Evolutionary conservation across 2,797 vertebrate species (phyloP), one percentile per base, ranked within the genome.

Genomic region (Anisognathus igniventris): DNA sequence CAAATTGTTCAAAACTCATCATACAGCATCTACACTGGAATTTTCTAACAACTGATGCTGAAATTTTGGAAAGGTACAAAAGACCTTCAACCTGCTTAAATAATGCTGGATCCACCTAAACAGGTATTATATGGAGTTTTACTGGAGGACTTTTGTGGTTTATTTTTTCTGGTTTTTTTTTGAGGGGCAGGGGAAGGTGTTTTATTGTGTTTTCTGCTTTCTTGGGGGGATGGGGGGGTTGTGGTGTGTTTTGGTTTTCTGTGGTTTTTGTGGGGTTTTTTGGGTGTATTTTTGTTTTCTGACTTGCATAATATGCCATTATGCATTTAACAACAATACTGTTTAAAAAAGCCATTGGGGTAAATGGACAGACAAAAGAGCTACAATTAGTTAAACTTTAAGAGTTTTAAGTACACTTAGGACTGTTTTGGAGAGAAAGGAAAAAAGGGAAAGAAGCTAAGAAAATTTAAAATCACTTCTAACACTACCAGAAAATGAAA

Each of bases 161-260:
- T 60, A 10, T 23, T 67, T 23, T 57, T 40, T 51, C 16, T 39
- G 30, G 25, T 0, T 0, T 7, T 18, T 37, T 39, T 35, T 6
- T 5, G 35, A 39, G 25, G 12, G 3, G 15, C 0, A 1, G 16
- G 18, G 10, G 6, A 22, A 31, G 12, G 15, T 30, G 20, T 48
- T 54, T n/a, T 37, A n/a, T 13, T 75, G 19, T n/a, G 23, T n/a
- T 60, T 67, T 53, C 20, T 60, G 13, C 1, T 37, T 19, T 60
- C n/a, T 30, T 24, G 5, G 5, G 12, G 30, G n/a, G 22, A 17
- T 50, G 20, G 12, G 13, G 8, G 6, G 12, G 17, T 3, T 47
- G 23, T 51, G 23, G 16, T 45, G 10, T 20, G 9, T 9, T 53
- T 28, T 37, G 14, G 8, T 4, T 67, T 67, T 42, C 9, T n/a